Base-by-base conservation (phyloP, 2,797 vertebrate genomes). In the Spinus pinus region DNA sequence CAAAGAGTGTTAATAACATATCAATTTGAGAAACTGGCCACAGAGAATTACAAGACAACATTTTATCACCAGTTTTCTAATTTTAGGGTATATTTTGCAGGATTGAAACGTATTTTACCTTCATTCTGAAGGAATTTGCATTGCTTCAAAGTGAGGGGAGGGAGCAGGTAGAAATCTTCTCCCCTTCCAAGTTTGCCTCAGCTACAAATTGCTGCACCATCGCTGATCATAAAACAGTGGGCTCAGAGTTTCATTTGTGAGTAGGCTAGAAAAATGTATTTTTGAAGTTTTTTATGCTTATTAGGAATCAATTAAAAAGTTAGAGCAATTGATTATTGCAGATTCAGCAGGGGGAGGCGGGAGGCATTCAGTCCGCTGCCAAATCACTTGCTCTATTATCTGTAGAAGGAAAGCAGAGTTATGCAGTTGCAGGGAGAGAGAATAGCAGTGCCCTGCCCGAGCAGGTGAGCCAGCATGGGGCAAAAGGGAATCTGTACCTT, bases 1-100 rank as follows among this genome's bases (percentile, higher is more conserved):
- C 64, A 62, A 67, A 60, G 25, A 88, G n/a, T 21, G 70, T 85
- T 93, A 50, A 92, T 96, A 86, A 91, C n/a, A n/a, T 28, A 1
- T 46, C 44, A 47, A 25, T 83, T 51, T 46, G 61, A 86, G 77
- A 93, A 70, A 1, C 14, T 39, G n/a, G 24, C 24, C 27, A 74
- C 0, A 0, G 50, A 81, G 30, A 53, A 81, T 67, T 49, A 46
- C 7, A 28, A 10, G 25, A 60, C 13, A 64, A 12, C 17, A 39
- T 74, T 67, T 91, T 47, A 61, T 28, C 53, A 83, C 5, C 6
- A 6, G 4, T 44, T 95, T 91, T 64, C 35, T 54, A 53, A 67
- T 51, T 54, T 56, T 30, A 31, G 9, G 28, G 11, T 41, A 49
- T 79, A 85, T 91, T 81, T 87, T 92, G 7, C 49, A 75, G 37